phyloP scores from a whole-genome alignment of 2,888 invertebrate genomes.

The Zonitis immaculata region DNA sequence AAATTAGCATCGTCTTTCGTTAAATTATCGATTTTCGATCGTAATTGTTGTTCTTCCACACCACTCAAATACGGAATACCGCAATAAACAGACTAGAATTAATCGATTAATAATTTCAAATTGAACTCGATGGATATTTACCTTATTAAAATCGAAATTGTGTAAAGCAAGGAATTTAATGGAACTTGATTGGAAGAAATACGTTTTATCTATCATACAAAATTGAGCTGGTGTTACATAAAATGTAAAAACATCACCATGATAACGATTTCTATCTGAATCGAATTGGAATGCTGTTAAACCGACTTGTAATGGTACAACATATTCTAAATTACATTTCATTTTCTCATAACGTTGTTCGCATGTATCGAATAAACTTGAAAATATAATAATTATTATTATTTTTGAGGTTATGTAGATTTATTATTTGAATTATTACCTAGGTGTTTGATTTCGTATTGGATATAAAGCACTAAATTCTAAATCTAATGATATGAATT shows the following conservation, averaged over 20 bases:
- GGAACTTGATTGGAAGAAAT: slow-evolving; percentile 60
- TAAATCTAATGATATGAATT: slow-evolving; percentile 65
- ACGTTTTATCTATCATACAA: slow-evolving; percentile 57
- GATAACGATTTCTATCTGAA: slow-evolving; percentile 56
- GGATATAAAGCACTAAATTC: slow-evolving; percentile 63
- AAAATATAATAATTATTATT: slow-evolving; percentile 37
- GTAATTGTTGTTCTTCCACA: slow-evolving; percentile 48
- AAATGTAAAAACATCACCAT: slow-evolving; percentile 62
- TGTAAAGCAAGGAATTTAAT: slow-evolving; percentile 60
- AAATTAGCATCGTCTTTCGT: slow-evolving; percentile 43
- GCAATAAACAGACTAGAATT: slow-evolving; percentile 60
- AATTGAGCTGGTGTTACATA: slow-evolving; percentile 63
- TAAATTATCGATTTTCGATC: slow-evolving; percentile 33
- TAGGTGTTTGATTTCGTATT: slow-evolving; percentile 38
- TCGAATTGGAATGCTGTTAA: slow-evolving; percentile 61
- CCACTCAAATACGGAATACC: slow-evolving; percentile 65
- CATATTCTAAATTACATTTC: slow-evolving; percentile 48
- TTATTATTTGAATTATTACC: slow-evolving; percentile 33
- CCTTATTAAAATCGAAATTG: slow-evolving; percentile 74
- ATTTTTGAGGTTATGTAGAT: no score
- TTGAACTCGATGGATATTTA: slow-evolving; percentile 37
- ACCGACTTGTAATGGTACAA: slow-evolving; percentile 65
- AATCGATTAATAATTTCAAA: slow-evolving; percentile 2
- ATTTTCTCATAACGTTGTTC: slow-evolving; percentile 54
- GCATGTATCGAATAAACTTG: slow-evolving; percentile 58